Evolutionary conservation across 2,113 vertebrate genomes (phyloP).

Genomic region (Cynocephalus volans): DNA sequence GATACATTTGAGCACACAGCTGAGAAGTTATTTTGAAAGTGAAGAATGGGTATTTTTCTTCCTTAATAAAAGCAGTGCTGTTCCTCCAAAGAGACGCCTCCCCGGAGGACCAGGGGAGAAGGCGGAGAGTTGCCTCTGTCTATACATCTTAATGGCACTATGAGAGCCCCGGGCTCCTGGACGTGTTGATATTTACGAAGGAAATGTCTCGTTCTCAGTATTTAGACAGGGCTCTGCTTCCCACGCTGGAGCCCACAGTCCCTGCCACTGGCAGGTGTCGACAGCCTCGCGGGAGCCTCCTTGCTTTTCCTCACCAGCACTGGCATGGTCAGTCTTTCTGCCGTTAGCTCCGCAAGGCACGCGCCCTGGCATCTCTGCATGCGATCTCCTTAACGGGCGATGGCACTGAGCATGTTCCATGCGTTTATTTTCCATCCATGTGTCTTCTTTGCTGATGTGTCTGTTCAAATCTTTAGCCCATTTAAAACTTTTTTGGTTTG

Average conservation of each 20-base stretch:
- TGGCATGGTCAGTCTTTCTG: rapidly evolving
- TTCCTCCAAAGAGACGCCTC: rapidly evolving
- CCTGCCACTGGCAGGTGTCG: background rate
- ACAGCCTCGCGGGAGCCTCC: rapidly evolving
- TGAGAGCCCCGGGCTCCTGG: rapidly evolving
- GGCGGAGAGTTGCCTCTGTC: rapidly evolving
- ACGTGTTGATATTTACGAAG: rapidly evolving
- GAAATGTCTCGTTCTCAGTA: rapidly evolving
- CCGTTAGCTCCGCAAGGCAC: background rate
- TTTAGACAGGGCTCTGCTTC: rapidly evolving
- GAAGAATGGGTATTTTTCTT: background rate
- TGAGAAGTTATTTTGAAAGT: background rate
- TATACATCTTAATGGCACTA: rapidly evolving
- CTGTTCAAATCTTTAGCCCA: rapidly evolving
- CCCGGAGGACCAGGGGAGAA: background rate
- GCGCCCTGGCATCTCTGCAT: too few relatives aligned
- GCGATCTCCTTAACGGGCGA: too few relatives aligned
- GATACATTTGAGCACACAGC: rapidly evolving
- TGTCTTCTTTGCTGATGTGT: rapidly evolving
- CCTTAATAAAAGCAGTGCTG: background rate
- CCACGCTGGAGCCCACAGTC: rapidly evolving
- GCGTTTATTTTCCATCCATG: rapidly evolving
- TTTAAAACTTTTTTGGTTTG: too few relatives aligned
- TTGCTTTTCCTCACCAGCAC: rapidly evolving
- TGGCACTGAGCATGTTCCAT: rapidly evolving